Percentiles rank a stretch among this genome's conserved stretches.
Evolutionary conservation across 2,113 vertebrate species (phyloP).

Genomic region (Bubo scandiacus): DNA sequence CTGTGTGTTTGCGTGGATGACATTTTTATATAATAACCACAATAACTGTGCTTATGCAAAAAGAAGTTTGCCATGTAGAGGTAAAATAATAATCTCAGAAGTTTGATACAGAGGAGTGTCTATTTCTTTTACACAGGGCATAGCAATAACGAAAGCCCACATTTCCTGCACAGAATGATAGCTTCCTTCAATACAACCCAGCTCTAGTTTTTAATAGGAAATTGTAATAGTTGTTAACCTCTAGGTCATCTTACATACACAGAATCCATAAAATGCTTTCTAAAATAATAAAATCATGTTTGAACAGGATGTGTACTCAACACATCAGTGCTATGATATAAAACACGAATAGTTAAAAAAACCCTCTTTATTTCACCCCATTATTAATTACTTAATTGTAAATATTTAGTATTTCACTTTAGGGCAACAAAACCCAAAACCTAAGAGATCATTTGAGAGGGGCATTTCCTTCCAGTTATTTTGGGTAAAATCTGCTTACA

Average conservation of each 20-base stretch:
- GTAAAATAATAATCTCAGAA: not conserved
- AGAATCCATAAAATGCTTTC: not conserved
- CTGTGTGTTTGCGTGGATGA: not conserved
- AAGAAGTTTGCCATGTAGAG: not conserved
- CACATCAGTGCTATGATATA: not conserved
- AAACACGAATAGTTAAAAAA: not conserved
- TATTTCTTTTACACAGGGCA: not conserved
- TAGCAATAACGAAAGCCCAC: not conserved
- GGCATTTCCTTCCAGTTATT: not conserved
- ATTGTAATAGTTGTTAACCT: constrained; percentile 12
- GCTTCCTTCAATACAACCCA: not conserved
- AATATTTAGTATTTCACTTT: not conserved
- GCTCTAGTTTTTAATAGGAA: constrained; percentile 1
- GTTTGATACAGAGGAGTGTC: not conserved
- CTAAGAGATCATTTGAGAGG: not conserved
- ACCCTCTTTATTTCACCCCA: not conserved
- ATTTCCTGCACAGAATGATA: not conserved
- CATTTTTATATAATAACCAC: not conserved
- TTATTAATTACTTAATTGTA: not conserved
- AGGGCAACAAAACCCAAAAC: not conserved
- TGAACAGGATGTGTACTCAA: not conserved
- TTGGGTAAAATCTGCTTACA: not conserved
- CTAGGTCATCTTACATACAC: not conserved
- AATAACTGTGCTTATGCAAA: not conserved
- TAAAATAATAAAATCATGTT: not conserved